These are phyloP conservation scores for Uloborus plumipes DNA, from an alignment of 2,888 invertebrate genomes.

Conservation along the genomic window DNA sequence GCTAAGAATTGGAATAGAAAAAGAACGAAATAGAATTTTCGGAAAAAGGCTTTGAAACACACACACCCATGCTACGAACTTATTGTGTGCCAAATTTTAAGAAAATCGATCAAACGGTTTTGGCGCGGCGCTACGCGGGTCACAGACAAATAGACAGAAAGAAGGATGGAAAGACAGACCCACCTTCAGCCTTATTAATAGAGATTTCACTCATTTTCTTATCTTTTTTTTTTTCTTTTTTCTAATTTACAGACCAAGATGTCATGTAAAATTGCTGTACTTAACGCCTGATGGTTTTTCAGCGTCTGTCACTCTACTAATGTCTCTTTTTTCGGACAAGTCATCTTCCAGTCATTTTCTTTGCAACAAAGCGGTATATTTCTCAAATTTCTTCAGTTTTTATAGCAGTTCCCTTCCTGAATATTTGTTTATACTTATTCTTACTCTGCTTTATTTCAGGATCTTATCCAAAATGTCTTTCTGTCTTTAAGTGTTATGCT, in stretches of 20 bases:
- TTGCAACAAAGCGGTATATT: conserved; percentile 32
- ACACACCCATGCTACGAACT: no score
- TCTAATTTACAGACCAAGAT: conserved; percentile 18
- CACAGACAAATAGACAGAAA: no score
- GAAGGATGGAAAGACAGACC: no score
- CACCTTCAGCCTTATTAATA: no score
- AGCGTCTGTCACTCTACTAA: conserved; percentile 16
- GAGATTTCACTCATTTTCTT: no score
- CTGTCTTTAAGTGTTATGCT: conserved; percentile 33
- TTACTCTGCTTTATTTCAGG: conserved; percentile 16
- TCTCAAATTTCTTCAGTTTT: no score
- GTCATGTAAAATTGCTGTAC: conserved; percentile 9
- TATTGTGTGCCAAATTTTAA: no score
- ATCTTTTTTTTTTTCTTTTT: neutral
- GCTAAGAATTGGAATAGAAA: no score
- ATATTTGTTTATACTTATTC: neutral
- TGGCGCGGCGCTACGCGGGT: no score
- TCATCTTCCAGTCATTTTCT: conserved; percentile 33
- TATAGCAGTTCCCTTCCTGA: neutral
- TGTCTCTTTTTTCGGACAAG: conserved; percentile 1
- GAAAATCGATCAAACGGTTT: no score
- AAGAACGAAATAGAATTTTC: no score
- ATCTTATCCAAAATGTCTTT: conserved; percentile 44
- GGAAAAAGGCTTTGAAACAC: no score
- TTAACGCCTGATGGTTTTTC: conserved; percentile 23